These are phyloP conservation scores for Balaeniceps rex DNA, from an alignment of 2,113 vertebrate species.

Conservation along the genomic window DNA sequence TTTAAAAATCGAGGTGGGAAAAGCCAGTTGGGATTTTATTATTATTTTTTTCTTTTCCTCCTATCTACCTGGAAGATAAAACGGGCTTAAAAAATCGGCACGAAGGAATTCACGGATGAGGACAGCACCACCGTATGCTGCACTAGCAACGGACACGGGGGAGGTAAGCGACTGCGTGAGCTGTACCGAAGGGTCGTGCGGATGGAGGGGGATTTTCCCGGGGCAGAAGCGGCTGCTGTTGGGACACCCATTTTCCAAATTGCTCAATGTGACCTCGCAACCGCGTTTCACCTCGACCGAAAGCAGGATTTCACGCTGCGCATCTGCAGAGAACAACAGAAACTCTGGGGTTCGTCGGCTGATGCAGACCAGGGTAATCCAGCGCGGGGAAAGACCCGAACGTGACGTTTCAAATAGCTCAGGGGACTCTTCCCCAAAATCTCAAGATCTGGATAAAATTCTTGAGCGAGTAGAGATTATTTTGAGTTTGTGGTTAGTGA, in stretches of 20 bases:
- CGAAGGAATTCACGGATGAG: not conserved
- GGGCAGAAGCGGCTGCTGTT: not conserved
- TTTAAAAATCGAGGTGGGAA: not conserved
- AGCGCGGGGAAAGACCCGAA: accelerated
- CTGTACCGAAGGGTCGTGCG: not conserved
- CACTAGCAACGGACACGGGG: not conserved
- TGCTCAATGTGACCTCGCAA: not conserved
- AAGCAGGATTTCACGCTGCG: not conserved
- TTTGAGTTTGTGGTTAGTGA: not conserved
- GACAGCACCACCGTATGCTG: not conserved
- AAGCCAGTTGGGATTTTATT: not conserved
- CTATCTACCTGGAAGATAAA: not conserved
- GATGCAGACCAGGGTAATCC: not conserved
- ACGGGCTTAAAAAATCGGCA: not conserved
- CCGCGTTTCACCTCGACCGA: accelerated
- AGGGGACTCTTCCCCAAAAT: not conserved
- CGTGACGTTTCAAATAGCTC: accelerated
- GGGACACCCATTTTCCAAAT: not conserved
- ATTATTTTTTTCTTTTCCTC: not conserved
- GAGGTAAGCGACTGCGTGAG: not conserved
- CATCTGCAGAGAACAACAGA: not conserved
- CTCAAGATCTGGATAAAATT: not conserved
- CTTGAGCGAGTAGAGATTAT: accelerated
- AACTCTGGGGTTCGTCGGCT: not conserved
- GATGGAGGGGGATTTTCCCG: not conserved